Evolutionary conservation across 2,113 vertebrate genomes (phyloP).

Genomic region (Pedionomus torquatus): DNA sequence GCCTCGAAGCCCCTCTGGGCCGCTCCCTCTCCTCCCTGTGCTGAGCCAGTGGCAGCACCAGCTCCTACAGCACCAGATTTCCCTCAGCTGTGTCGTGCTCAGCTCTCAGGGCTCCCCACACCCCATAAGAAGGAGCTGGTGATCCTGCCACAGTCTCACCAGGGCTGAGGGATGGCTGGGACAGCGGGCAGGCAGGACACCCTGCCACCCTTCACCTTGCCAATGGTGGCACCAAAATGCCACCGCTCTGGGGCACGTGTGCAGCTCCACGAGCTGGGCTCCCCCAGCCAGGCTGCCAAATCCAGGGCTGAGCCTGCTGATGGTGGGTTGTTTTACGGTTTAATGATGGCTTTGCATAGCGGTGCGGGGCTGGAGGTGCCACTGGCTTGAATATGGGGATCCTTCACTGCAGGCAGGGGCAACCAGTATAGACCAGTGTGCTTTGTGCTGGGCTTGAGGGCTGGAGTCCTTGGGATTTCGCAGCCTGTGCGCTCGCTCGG

Average conservation of each 20-base stretch:
- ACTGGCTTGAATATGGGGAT: background rate
- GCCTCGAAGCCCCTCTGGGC: background rate
- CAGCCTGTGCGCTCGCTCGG: background rate
- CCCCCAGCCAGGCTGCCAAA: background rate
- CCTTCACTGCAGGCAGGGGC: background rate
- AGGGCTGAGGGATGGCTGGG: background rate
- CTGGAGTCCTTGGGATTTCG: background rate
- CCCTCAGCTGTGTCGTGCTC: background rate
- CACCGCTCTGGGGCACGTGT: fast-evolving
- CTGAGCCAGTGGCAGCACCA: background rate
- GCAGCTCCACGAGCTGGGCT: fast-evolving
- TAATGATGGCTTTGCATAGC: background rate
- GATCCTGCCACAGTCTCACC: background rate
- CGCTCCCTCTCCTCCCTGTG: background rate
- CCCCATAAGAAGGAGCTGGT: background rate
- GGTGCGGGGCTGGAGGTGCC: background rate
- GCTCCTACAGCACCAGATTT: background rate
- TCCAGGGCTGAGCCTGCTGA: background rate
- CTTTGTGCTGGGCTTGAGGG: background rate
- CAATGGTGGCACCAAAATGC: background rate
- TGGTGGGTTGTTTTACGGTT: background rate
- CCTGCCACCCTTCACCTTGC: background rate
- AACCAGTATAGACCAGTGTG: background rate
- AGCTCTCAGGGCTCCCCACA: background rate
- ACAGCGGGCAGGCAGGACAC: background rate